Conservation (phyloP, 1,140 invertebrate species). For the Diorhabda sublineata region DNA sequence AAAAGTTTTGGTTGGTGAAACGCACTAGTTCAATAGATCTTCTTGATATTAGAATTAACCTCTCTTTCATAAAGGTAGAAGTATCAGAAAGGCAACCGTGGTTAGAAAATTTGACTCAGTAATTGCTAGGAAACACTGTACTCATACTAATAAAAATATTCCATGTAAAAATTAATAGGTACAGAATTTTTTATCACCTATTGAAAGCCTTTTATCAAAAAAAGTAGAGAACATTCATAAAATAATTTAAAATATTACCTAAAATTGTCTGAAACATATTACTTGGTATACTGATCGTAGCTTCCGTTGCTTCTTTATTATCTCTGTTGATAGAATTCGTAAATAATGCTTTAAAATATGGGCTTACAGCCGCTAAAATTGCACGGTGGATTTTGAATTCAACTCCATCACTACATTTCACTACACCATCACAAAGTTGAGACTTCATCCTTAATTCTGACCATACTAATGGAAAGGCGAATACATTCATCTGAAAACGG, state of each 20-base stretch:
- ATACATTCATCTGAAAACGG: conserved; percentile 8
- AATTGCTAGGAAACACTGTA: too few relatives aligned
- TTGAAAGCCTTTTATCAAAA: too few relatives aligned
- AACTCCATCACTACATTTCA: conserved; percentile 57
- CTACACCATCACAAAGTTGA: conserved; percentile 58
- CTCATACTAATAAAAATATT: too few relatives aligned
- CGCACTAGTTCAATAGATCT: too few relatives aligned
- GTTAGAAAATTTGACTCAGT: too few relatives aligned
- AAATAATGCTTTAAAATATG: conserved; percentile 63
- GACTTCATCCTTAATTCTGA: conserved; percentile 57
- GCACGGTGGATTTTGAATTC: conserved; percentile 61
- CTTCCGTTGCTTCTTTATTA: conserved; percentile 51
- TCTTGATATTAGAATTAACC: too few relatives aligned
- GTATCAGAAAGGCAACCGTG: too few relatives aligned
- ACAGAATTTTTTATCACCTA: background rate
- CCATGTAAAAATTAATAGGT: background rate
- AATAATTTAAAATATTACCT: background rate
- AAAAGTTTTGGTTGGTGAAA: too few relatives aligned
- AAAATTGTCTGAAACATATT: conserved; percentile 55
- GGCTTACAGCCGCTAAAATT: conserved; percentile 62
- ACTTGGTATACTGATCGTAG: conserved; percentile 51
- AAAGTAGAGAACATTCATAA: background rate
- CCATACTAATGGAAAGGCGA: conserved; percentile 60
- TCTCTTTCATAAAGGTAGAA: too few relatives aligned
- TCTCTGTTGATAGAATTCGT: conserved; percentile 57